A percentile compares a stretch with the other conserved stretches of the same genome.
These are phyloP conservation scores for Dynastes grantii DNA, from an alignment of 2,888 invertebrate species.

Conservation along the genomic window DNA sequence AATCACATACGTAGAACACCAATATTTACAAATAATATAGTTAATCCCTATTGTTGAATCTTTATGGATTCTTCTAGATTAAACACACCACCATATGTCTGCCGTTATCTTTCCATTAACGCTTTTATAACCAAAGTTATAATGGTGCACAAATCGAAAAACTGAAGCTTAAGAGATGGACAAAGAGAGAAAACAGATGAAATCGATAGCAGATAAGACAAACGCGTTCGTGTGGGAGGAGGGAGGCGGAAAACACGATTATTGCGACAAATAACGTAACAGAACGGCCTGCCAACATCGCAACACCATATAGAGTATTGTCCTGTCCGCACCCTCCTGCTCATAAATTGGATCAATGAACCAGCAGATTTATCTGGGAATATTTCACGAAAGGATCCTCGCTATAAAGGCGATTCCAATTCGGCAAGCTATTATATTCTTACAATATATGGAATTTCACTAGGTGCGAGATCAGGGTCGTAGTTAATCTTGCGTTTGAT, in stretches of 20 bases:
- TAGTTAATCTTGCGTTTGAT: no score
- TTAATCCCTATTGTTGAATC: background rate
- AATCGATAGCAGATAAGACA: slow-evolving; percentile 25
- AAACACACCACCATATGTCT: background rate
- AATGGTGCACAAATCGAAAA: background rate
- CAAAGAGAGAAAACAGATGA: slow-evolving; percentile 3
- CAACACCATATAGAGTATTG: background rate
- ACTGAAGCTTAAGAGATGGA: background rate
- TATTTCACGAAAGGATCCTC: slow-evolving; percentile 7
- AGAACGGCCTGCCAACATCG: slow-evolving; percentile 7
- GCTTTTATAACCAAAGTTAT: background rate
- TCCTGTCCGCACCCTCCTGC: background rate
- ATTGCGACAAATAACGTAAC: slow-evolving; percentile 27
- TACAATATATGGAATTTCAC: background rate
- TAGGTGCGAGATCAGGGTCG: no score
- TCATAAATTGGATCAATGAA: slow-evolving; percentile 35
- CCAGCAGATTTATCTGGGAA: slow-evolving; percentile 25
- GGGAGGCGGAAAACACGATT: slow-evolving; percentile 6
- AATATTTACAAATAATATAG: background rate
- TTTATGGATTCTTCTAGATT: background rate
- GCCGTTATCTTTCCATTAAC: background rate
- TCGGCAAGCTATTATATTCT: background rate
- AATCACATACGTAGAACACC: background rate
- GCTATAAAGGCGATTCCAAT: slow-evolving; percentile 12
- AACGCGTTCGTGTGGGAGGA: background rate